Percentiles rank a stretch among this genome's conserved stretches.
Conservation (phyloP, 2,113 vertebrate genomes). For the Oreochromis aureus region DNA sequence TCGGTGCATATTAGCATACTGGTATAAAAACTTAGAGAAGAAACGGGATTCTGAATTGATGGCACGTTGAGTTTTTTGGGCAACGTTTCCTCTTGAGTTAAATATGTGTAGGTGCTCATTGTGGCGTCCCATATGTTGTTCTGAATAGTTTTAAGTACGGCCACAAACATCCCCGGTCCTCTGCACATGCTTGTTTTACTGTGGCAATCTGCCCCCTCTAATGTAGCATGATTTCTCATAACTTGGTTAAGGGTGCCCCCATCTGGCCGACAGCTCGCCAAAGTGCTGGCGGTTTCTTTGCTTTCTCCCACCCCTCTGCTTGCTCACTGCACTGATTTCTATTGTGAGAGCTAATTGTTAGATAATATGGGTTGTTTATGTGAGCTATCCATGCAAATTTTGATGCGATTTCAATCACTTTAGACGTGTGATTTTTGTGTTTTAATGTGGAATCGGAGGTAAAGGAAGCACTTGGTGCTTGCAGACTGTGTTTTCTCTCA, state of each 20-base stretch:
- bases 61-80: not conserved
- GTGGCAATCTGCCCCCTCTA: not conserved
- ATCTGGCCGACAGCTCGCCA: conserved; percentile 60
- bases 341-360: not conserved
- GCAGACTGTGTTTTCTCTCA: not conserved
- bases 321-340: not conserved
- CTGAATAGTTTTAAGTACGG: not conserved
- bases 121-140: not conserved
- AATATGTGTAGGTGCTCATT: not conserved
- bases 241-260: conserved; percentile 77
- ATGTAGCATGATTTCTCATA: conserved; percentile 46
- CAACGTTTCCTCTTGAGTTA: not conserved
- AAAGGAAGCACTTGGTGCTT: not conserved
- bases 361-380: not conserved
- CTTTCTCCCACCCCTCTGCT: not conserved
- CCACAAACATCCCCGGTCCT: not conserved
- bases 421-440: not conserved
- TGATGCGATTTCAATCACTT: not conserved
- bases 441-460: not conserved
- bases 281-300: not conserved
- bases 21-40: not conserved
- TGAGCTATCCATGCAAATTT: not conserved
- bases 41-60: not conserved
- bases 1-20: not conserved
- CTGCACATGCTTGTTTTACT: not conserved